Evolutionary conservation across 2,113 vertebrate genomes (phyloP).

Genomic region (Amia ocellicauda): DNA sequence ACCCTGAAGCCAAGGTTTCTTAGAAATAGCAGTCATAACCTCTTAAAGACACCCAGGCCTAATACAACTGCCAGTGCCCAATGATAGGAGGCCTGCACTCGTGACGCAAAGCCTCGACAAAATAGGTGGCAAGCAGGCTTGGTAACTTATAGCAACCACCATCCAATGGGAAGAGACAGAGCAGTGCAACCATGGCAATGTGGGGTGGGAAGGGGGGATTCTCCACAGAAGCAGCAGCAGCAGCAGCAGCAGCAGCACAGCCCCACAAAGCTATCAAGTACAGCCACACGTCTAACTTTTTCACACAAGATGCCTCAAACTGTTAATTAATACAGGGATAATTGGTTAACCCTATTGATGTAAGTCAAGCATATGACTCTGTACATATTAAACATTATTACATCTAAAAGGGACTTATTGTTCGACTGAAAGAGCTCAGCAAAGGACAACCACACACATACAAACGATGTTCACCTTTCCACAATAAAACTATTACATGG

Average conservation of each 20-base stretch:
- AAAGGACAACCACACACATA: no score
- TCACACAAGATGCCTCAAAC: constrained; percentile 7
- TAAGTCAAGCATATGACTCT: no score
- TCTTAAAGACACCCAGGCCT: constrained; percentile 10
- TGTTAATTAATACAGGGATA: constrained; percentile 11
- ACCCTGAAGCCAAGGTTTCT: neutral
- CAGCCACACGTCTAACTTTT: constrained; percentile 26
- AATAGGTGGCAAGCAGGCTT: constrained; percentile 46
- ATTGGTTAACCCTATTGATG: no score
- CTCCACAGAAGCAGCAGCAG: constrained; percentile 49
- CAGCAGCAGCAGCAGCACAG: constrained; percentile 16
- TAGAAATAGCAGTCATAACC: neutral
- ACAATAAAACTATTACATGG: no score
- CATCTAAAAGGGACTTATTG: no score
- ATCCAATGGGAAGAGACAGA: constrained; percentile 70
- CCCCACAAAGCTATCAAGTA: constrained; percentile 10
- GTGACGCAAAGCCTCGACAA: constrained; percentile 43
- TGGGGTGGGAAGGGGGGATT: no score
- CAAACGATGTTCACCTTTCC: no score
- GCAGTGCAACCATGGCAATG: constrained; percentile 76
- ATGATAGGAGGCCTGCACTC: constrained; percentile 27
- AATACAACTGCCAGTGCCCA: constrained; percentile 8
- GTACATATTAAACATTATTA: no score
- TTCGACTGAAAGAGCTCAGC: no score
- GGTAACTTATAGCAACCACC: constrained; percentile 79